Conservation (phyloP, 2,888 invertebrate genomes). For the Gari tellinella region DNA sequence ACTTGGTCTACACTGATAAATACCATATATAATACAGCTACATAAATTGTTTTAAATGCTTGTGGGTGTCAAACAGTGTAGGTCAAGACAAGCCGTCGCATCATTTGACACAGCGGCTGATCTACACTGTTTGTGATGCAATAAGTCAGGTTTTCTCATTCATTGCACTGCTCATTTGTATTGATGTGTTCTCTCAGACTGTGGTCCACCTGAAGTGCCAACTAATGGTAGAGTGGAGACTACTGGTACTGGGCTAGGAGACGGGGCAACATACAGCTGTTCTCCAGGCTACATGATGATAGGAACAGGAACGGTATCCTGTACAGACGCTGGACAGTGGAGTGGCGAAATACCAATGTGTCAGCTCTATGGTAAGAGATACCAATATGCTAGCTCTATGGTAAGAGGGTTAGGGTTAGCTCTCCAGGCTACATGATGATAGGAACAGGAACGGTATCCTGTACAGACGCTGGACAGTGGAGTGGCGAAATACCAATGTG, state of each 20-base stretch:
- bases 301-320: conserved; percentile 10
- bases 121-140: too few species aligned
- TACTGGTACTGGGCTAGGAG: conserved; percentile 18
- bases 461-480: conserved; percentile 16
- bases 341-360: conserved; percentile 12
- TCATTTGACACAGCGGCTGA: too few species aligned
- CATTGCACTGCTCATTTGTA: background rate
- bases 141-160: too few species aligned
- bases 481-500: conserved; percentile 12
- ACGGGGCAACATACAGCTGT: conserved; percentile 34
- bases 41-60: too few species aligned
- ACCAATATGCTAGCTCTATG: too few species aligned
- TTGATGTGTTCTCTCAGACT: conserved; percentile 31
- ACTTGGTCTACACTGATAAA: too few species aligned
- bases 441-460: conserved; percentile 10
- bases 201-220: conserved; percentile 21
- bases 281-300: conserved; percentile 19
- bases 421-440: conserved; percentile 19
- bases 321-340: conserved; percentile 16
- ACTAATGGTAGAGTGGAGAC: conserved; percentile 30
- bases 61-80: too few species aligned
- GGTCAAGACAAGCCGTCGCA: too few species aligned
- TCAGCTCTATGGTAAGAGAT: conserved; percentile 33
- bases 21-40: too few species aligned
- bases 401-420: background rate